Evolutionary conservation across 2,888 invertebrate genomes (phyloP), one percentile per base, ranked within the genome.

Genomic region (Pogonocherus hispidulus): DNA sequence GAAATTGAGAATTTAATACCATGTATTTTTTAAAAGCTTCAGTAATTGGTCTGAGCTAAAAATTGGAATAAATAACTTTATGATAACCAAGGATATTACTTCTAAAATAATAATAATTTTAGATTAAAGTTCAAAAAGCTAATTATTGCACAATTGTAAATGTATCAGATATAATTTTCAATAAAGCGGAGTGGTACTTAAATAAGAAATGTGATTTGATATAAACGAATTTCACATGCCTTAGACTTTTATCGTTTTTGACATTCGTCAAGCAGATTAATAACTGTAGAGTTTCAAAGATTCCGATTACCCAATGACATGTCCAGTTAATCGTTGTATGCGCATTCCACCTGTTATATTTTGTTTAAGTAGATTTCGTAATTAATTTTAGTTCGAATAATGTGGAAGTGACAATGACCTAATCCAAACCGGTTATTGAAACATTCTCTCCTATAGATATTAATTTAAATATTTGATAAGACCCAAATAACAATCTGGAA

Each of bases 351-450:
- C 63, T 67, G 67, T 54, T 67, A 67, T 54, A 67, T 47, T 67
- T 67, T 51, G 56, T 27, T 59, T 47, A 59, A 59, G 35, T 20
- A 32, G 4, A 27, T 41, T 62, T 51, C 27, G 51, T 49, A 69
- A 69, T 60, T 66, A 65, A 66, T 67, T 67, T 65, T 19, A 27
- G 54, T 62, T 68, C 68, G 60, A 60, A 66, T 70, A 69, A 66
- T 62, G 47, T 59, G 54, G 47, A 66, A 60, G 66, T 73, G 70
- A 67, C 69, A 67, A 73, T 71, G 71, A 73, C 73, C 73, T 67
- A 69, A 67, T 69, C 56, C 46, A 27, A 67, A 73, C 70, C 67
- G 71, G 73, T 71, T 73, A 41, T 35, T 22, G 27, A 64, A 52
- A 66, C 41, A 66, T 52, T 55, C 46, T 56, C 59, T 35, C 16